phyloP scores from a whole-genome alignment of 2,888 invertebrate genomes.

The Lottia gigantea region DNA sequence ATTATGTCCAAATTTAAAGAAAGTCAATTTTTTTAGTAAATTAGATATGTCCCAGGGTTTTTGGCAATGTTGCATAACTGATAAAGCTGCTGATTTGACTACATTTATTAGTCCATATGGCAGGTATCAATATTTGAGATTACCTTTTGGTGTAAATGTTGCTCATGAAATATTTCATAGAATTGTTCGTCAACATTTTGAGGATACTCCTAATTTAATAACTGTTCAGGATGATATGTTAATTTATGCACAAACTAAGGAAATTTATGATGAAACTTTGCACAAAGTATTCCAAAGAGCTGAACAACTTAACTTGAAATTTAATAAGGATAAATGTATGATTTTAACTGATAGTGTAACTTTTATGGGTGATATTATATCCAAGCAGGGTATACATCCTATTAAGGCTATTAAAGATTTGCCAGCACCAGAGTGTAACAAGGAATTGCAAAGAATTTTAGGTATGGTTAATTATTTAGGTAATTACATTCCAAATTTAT shows the following conservation, averaged over 20 bases:
- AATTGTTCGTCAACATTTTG: conserved; percentile 5
- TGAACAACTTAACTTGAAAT: not conserved
- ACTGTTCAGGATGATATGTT: conserved; percentile 3
- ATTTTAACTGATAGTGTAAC: not conserved
- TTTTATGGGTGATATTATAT: not conserved
- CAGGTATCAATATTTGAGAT: conserved; percentile 1
- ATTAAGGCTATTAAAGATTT: conserved; percentile 1
- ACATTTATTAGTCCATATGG: not conserved
- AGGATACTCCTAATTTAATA: not conserved
- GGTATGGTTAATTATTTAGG: conserved; percentile 7
- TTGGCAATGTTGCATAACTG: not conserved
- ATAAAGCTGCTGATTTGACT: not conserved
- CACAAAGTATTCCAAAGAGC: not conserved
- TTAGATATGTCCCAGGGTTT: not conserved
- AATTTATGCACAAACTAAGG: conserved; percentile 7
- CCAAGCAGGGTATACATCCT: not conserved
- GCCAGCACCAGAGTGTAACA: not conserved
- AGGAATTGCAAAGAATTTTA: not conserved
- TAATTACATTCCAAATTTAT: conserved; percentile 1
- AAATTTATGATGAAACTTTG: not conserved
- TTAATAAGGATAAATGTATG: conserved; percentile 4
- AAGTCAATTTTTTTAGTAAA: not conserved
- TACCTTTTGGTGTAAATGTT: not conserved
- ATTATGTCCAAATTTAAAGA: not conserved
- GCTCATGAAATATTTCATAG: conserved; percentile 3